Percentiles rank a stretch among this genome's conserved stretches.
phyloP scores from a whole-genome alignment of 1,140 invertebrate genomes.

The Drosophila paulistorum region DNA sequence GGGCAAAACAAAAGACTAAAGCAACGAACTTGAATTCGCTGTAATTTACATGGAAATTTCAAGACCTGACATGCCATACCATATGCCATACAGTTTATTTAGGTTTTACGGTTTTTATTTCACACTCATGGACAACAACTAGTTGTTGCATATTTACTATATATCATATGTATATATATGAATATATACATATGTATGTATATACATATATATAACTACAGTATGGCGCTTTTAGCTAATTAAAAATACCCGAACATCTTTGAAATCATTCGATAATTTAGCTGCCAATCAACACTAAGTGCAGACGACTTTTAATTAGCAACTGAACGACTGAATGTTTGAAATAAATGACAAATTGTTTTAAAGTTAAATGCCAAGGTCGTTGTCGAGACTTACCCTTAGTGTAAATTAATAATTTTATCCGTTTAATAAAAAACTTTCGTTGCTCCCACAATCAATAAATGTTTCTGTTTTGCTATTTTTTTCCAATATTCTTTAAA shows the following conservation, averaged over 20 bases:
- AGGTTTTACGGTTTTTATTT: slow-evolving; percentile 63
- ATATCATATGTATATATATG: slow-evolving; percentile 52
- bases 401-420: slow-evolving; percentile 34
- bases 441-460: slow-evolving; percentile 64
- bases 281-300: slow-evolving; percentile 58
- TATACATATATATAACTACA: slow-evolving; percentile 54
- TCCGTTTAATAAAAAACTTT: slow-evolving; percentile 1
- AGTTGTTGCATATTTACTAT: slow-evolving; percentile 58
- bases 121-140: slow-evolving; percentile 73
- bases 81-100: slow-evolving; percentile 34
- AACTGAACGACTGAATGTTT: background rate
- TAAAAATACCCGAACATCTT: slow-evolving; percentile 53
- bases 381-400: slow-evolving; percentile 49
- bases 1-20: slow-evolving; percentile 68
- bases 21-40: slow-evolving; percentile 76
- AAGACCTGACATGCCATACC: slow-evolving; percentile 21
- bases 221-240: slow-evolving; percentile 62
- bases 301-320: slow-evolving; percentile 64
- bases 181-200: slow-evolving; percentile 29
- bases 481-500: slow-evolving; percentile 2
- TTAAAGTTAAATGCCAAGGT: slow-evolving; percentile 69
- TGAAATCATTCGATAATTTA: slow-evolving; percentile 60
- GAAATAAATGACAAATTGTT: slow-evolving; percentile 62
- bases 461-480: slow-evolving; percentile 32
- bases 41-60: slow-evolving; percentile 71